Conservation (phyloP, 1,140 invertebrate genomes). For the Danaus plexippus region DNA sequence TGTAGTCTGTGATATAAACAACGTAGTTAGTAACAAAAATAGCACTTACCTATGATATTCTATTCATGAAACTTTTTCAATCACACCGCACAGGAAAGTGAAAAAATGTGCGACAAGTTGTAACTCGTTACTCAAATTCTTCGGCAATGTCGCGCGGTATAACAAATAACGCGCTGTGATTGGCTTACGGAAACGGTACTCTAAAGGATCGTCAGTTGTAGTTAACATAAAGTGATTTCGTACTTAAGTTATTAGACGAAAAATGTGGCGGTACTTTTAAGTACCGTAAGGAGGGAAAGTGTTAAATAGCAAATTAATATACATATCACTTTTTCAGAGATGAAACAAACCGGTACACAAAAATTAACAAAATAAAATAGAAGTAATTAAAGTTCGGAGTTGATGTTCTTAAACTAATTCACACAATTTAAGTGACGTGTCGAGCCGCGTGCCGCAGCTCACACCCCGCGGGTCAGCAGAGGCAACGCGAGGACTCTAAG, state of each 20-base stretch:
- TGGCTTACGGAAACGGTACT: slow-evolving; percentile 30
- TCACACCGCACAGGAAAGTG: slow-evolving; percentile 25
- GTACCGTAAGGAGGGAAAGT: slow-evolving; percentile 15
- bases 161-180: slow-evolving; percentile 30
- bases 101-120: slow-evolving; percentile 26
- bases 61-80: slow-evolving; percentile 27
- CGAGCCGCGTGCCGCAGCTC: no score
- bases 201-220: slow-evolving; percentile 26
- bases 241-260: slow-evolving; percentile 34
- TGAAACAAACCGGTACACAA: no score
- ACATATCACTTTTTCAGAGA: no score
- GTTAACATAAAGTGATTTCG: slow-evolving; percentile 29
- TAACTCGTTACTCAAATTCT: slow-evolving; percentile 28
- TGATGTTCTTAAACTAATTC: no score
- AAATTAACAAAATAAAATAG: no score
- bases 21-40: slow-evolving; percentile 18
- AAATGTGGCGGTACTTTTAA: slow-evolving; percentile 24
- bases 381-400: no score
- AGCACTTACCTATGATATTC: slow-evolving; percentile 15
- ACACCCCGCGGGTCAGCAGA: no score
- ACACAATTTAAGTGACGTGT: no score
- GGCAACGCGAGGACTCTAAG: no score
- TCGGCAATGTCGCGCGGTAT: slow-evolving; percentile 22
- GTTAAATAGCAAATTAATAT: no score
- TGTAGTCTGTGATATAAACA: slow-evolving; percentile 23